Evolutionary conservation across 2,888 invertebrate species (phyloP), one percentile per base, ranked within the genome.

Genomic region (Nymphalis polychloros): DNA sequence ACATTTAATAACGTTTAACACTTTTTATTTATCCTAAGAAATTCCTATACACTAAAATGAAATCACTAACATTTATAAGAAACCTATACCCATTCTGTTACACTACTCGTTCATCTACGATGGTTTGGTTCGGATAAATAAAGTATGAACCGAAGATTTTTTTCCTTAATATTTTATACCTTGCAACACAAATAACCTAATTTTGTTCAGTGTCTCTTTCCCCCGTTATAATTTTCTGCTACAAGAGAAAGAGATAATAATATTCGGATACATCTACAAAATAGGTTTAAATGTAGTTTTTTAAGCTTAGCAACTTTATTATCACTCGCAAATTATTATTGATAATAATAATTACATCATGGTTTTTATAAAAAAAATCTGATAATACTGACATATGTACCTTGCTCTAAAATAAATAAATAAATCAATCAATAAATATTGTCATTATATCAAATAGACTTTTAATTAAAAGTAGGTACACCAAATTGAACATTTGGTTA

Each of bases 81-180:
- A 84, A 83, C 84, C 68, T 69, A 88, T 88, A 88, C 84, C 87
- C 89, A 91, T 90, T 90, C 87, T 88, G 86, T 81, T 85, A 84
- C 75, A 75, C 76, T 78, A 78, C 75, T 73, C 73, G 68, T 65
- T 72, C 73, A 68, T 75, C 74, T 71, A 73, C 71, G 71, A 69
- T 69, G 70, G 69, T 69, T 66, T 68, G 65, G 62, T 67, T 69
- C 71, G 70, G 70, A 70, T 67, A 71, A 72, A 69, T 68, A 72
- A 71, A 67, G 67, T 68, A 57, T 13, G 19, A 57, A 19, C 49
- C 70, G 71, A 63, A 69, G 61, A 64, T 67, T 68, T 73, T 70
- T 70, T 73, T 63, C 52, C 49, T 52, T 27, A 10, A 48, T 73
- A 72, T 71, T 74, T 73, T 68, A 68, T 60, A 57, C 60, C 64